Percentiles rank a stretch among this genome's conserved stretches.
Conservation (phyloP, 2,113 vertebrate species). For the Siniperca chuatsi region DNA sequence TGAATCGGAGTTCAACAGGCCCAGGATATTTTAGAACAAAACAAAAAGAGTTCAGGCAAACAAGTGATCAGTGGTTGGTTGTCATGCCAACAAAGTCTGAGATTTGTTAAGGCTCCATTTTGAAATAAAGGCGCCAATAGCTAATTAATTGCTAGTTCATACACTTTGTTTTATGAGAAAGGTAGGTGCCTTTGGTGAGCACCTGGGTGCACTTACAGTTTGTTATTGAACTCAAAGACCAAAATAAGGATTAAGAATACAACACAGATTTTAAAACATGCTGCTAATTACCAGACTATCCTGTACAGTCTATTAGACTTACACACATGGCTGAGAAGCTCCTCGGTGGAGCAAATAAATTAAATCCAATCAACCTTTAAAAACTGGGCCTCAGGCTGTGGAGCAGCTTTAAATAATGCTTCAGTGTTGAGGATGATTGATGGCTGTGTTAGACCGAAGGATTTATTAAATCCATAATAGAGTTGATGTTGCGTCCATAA, state of each 20-base stretch:
- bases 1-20: too few relatives aligned
- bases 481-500: constrained; percentile 64
- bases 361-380: constrained; percentile 63
- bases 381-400: neutral
- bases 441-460: constrained; percentile 53
- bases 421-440: constrained; percentile 49
- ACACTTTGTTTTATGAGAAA: too few relatives aligned
- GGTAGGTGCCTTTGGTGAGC: too few relatives aligned
- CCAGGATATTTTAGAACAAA: too few relatives aligned
- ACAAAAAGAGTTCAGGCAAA: too few relatives aligned
- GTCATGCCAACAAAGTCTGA: too few relatives aligned
- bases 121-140: too few relatives aligned
- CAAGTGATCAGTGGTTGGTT: too few relatives aligned
- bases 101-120: too few relatives aligned
- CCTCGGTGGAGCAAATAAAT: constrained; percentile 43
- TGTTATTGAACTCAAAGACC: neutral
- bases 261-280: neutral
- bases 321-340: neutral
- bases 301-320: neutral
- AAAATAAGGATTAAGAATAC: neutral
- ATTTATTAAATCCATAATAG: constrained; percentile 66
- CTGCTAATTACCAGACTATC: neutral
- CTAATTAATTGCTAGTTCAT: too few relatives aligned
- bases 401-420: constrained; percentile 59
- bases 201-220: neutral